Base-by-base conservation (phyloP, 2,797 vertebrate genomes). In the Zenarchopterus dispar region DNA sequence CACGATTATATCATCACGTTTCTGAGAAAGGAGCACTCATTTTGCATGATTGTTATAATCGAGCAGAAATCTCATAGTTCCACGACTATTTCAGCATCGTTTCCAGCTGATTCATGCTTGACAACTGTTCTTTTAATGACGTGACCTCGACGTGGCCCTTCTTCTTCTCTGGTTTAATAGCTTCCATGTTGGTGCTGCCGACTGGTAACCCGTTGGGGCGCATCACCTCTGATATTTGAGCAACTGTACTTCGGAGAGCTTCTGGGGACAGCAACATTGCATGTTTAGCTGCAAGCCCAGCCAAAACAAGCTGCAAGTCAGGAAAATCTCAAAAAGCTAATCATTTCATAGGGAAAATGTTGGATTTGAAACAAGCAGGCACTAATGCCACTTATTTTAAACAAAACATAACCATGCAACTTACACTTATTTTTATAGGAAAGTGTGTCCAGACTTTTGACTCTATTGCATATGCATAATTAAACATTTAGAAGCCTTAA, bases 1-100 rank as follows among this genome's bases (percentile, higher is more conserved):
- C 42, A 6, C 58, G 33, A 23, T 58, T 46, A 45, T 47, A 52
- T 39, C 46, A 59, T 45, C 43, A 16, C 13, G 39, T 52, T 24
- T 46, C 19, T 52, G 39, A 10, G 9, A 15, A 44, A 36, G 19
- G 39, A 16, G 24, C 19, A 52, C 52, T 39, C 2, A 46, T 36
- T 46, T 26, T 36, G 47, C 17, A 44, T 16, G 26, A 51, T 16
- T 44, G 45, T 11, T 42, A 13, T 15, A 41, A 48, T 21, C 19
- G 21, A 8, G 36, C 45, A 28, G 15, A 22, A 21, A 49, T 19
- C 1, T 36, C 8, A 22, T 9, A 17, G 15, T 58, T 22, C 26
- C 26, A 23, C 44, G 17, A 56, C 16, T 26, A 44, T 44, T 56
- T 43, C 41, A 9, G 11, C 16, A 5, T 8, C 10, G 3, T 39